Percentiles rank a stretch among this genome's conserved stretches.
Evolutionary conservation across 2,797 vertebrate genomes (phyloP).

Genomic region (Sebastes baramenuke): DNA sequence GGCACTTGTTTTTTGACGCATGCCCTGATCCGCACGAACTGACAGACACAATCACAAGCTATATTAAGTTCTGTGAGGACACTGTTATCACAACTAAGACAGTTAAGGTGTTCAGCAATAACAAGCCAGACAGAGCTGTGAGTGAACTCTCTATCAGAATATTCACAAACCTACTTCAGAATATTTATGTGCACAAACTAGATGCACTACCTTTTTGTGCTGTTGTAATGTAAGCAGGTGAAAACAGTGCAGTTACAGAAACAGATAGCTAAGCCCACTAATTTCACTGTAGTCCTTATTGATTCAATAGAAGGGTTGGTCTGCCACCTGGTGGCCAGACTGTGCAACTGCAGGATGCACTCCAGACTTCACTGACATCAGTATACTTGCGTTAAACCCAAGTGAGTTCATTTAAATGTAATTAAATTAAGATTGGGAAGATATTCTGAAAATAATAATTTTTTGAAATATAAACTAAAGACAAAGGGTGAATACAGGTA

Average conservation of each 20-base stretch:
- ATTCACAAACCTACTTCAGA: background rate
- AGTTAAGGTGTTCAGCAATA: no score
- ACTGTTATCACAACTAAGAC: background rate
- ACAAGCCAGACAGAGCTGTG: no score
- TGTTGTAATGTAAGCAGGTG: background rate
- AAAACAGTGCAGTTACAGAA: background rate
- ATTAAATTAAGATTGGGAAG: background rate
- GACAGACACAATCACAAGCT: background rate
- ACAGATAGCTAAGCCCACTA: background rate
- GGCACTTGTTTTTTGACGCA: no score
- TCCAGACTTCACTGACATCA: no score
- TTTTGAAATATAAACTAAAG: background rate
- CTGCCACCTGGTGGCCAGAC: constrained; percentile 11
- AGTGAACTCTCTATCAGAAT: no score
- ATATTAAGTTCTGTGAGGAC: no score
- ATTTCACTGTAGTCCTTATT: background rate
- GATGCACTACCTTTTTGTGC: background rate
- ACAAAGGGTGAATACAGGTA: no score
- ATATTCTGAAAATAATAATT: background rate
- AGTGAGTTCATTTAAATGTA: background rate
- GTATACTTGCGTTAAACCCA: background rate
- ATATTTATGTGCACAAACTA: background rate
- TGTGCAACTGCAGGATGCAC: background rate
- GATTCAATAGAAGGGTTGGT: background rate
- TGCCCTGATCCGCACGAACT: no score